Conservation (phyloP, 2,888 invertebrate species). For the Drosophila longiperda region DNA sequence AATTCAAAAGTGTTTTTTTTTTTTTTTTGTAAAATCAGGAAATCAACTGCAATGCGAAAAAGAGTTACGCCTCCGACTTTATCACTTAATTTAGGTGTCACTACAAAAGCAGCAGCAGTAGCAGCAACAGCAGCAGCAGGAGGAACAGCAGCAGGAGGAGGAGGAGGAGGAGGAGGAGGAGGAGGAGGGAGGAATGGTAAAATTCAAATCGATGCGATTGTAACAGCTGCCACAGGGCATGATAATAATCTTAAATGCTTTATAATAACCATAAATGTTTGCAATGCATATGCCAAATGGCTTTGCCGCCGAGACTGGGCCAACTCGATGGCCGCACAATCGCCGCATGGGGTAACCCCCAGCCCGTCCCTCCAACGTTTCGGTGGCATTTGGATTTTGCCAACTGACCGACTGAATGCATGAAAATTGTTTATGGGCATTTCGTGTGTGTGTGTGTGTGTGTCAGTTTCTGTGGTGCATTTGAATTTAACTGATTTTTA, state of each 20-base stretch:
- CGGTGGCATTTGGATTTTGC: slow-evolving; percentile 24
- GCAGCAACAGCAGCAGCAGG: slow-evolving; percentile 2
- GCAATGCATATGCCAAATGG: slow-evolving; percentile 76
- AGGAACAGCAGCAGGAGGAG: not conserved
- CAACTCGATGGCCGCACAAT: slow-evolving; percentile 24
- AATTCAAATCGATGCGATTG: slow-evolving; percentile 41
- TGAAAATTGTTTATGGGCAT: slow-evolving; percentile 75
- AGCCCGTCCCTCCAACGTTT: not conserved
- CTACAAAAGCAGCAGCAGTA: not conserved
- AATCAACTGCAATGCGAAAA: slow-evolving; percentile 7
- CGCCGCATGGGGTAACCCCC: slow-evolving; percentile 38
- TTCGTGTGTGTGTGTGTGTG: slow-evolving; percentile 35
- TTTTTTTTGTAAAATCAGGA: not conserved
- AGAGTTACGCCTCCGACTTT: not conserved
- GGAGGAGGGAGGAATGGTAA: slow-evolving; percentile 10
- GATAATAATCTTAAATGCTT: slow-evolving; percentile 81
- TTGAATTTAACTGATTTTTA: slow-evolving; percentile 79
- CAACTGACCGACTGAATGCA: slow-evolving; percentile 57
- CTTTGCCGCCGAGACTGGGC: slow-evolving; percentile 15
- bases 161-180: not conserved
- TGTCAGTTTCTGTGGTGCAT: slow-evolving; percentile 53
- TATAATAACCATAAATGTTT: slow-evolving; percentile 81
- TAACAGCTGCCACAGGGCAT: slow-evolving; percentile 70
- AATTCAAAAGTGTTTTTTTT: not conserved
- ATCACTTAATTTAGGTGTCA: slow-evolving; percentile 40